Evolutionary conservation across 2,888 invertebrate species (phyloP).

Genomic region (Cordilura impudica): DNA sequence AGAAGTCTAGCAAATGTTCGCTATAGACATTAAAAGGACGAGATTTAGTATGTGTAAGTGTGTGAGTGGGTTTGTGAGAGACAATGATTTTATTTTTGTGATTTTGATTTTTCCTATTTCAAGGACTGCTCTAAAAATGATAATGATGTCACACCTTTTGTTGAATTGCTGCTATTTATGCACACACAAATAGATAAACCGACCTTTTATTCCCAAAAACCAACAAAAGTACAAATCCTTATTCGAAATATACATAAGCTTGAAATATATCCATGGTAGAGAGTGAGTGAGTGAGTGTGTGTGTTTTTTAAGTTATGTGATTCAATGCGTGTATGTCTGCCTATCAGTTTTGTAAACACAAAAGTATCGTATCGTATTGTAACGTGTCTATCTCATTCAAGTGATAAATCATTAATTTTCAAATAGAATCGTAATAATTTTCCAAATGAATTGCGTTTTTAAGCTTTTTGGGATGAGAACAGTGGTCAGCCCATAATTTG

Average conservation of each 20-base stretch:
- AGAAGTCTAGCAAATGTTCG: neutral
- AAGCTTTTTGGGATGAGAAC: conserved; percentile 60
- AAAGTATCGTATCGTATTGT: no score
- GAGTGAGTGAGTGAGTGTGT: neutral
- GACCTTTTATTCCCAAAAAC: neutral
- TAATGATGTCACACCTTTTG: conserved; percentile 32
- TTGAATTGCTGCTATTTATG: neutral
- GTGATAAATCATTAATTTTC: conserved; percentile 65
- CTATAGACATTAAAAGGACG: neutral
- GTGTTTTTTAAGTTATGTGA: neutral
- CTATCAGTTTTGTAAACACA: neutral
- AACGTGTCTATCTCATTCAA: neutral
- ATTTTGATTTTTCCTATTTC: conserved; percentile 4
- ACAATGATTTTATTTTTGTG: neutral
- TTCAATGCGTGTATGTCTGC: neutral
- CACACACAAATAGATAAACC: neutral
- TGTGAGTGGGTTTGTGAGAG: no score
- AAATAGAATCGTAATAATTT: conserved; percentile 72
- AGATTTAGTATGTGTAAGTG: conserved; percentile 6
- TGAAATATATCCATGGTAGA: conserved; percentile 14
- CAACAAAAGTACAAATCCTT: conserved; percentile 6
- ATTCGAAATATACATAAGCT: conserved; percentile 21
- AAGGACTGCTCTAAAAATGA: conserved; percentile 25
- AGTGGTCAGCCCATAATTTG: conserved; percentile 51
- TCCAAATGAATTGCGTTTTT: conserved; percentile 75